Conservation (phyloP, 2,888 invertebrate genomes). For the Tenthredo livida region DNA sequence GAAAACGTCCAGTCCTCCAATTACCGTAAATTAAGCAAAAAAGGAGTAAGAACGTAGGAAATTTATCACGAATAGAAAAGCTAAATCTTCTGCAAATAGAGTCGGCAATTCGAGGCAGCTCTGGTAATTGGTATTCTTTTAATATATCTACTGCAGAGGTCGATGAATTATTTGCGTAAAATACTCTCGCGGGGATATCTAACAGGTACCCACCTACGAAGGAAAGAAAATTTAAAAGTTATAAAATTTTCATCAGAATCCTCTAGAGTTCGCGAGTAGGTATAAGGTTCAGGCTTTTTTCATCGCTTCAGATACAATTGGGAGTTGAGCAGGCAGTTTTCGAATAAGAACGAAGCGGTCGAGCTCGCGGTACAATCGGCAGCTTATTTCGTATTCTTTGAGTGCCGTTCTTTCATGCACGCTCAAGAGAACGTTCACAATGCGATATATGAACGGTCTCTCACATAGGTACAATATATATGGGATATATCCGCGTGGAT, state of each 20-base stretch:
- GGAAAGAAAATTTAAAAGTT: background rate
- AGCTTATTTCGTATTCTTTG: constrained; percentile 44
- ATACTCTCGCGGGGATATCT: background rate
- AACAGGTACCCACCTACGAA: background rate
- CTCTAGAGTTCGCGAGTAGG: background rate
- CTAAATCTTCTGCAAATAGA: background rate
- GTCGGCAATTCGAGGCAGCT: background rate
- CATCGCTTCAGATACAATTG: constrained; percentile 12
- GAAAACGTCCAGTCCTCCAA: background rate
- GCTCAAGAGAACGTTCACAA: constrained; percentile 30
- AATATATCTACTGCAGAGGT: background rate
- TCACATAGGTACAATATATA: background rate
- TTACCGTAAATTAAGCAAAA: background rate
- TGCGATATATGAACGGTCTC: constrained; percentile 17
- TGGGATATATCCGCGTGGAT: background rate
- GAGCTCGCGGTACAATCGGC: constrained; percentile 22
- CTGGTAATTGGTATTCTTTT: background rate
- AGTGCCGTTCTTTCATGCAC: constrained; percentile 27
- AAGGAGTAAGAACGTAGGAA: background rate
- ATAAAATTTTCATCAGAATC: constrained; percentile 32
- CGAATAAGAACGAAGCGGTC: background rate
- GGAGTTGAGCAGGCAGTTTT: constrained; percentile 2
- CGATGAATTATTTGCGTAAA: background rate
- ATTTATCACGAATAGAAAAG: background rate
- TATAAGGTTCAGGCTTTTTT: constrained; percentile 2